phyloP scores from a whole-genome alignment of 2,113 vertebrate species.

The Puffinus mauretanicus region DNA sequence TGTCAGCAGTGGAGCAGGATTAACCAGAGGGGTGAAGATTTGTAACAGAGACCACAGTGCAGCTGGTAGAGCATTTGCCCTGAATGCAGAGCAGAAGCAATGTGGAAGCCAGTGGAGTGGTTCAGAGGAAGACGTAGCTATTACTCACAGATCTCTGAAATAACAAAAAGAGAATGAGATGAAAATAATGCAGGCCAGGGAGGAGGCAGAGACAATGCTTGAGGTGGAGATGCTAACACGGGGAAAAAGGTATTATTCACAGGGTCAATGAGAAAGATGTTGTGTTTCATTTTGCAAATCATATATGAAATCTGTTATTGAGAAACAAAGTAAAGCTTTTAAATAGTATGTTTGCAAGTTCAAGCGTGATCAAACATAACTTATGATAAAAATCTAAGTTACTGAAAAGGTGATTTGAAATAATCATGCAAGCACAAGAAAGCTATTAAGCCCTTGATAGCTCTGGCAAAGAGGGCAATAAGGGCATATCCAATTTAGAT shows the following conservation, averaged over 20 bases:
- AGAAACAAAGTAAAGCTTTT: background rate
- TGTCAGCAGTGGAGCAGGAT: background rate
- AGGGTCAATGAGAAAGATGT: background rate
- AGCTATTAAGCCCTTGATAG: background rate
- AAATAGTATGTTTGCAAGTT: background rate
- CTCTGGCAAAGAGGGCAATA: background rate
- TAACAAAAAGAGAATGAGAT: background rate
- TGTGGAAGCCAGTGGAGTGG: background rate
- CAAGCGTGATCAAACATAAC: background rate
- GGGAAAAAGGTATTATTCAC: background rate
- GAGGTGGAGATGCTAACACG: fast-evolving
- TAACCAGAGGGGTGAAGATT: background rate
- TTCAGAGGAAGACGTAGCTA: background rate
- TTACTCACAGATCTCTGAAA: background rate
- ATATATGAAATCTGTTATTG: background rate
- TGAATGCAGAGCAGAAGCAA: background rate
- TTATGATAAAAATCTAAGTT: background rate
- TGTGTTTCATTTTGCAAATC: background rate
- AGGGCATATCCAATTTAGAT: background rate
- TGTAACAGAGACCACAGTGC: background rate
- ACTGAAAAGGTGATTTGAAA: conserved; percentile 7
- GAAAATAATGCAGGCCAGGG: background rate
- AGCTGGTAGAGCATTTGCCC: background rate
- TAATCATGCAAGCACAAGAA: background rate
- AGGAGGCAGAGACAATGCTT: background rate